Conservation (phyloP, 1,140 invertebrate species). For the Pachyrhynchus sulphureomaculatus region DNA sequence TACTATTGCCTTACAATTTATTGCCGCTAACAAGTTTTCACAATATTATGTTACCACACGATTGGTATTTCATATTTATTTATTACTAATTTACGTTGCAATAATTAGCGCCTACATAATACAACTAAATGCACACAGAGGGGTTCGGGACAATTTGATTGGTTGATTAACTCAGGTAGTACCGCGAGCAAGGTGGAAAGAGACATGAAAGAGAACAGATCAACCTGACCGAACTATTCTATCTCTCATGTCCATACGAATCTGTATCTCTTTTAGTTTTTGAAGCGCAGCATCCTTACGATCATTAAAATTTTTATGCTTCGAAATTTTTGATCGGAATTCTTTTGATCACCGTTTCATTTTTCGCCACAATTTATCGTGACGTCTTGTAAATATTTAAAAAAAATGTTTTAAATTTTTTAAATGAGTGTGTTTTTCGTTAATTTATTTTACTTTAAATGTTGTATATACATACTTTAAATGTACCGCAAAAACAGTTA, state of each 20-base stretch:
- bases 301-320: not conserved
- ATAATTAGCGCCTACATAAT: slow-evolving; percentile 23
- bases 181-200: slow-evolving; percentile 13
- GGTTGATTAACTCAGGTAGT: slow-evolving; percentile 11
- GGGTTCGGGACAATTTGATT: slow-evolving; percentile 12
- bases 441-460: too few species aligned
- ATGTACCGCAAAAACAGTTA: too few species aligned
- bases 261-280: slow-evolving; percentile 25
- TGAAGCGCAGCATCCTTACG: slow-evolving; percentile 2
- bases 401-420: too few species aligned
- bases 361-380: not conserved
- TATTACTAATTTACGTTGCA: slow-evolving; percentile 25
- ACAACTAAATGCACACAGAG: slow-evolving; percentile 6
- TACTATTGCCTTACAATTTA: slow-evolving; percentile 14
- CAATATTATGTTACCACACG: slow-evolving; percentile 26
- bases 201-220: slow-evolving; percentile 21
- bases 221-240: slow-evolving; percentile 22
- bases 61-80: slow-evolving; percentile 26
- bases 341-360: not conserved
- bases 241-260: slow-evolving; percentile 18
- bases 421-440: too few species aligned
- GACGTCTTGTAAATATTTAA: too few species aligned
- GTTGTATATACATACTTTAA: too few species aligned
- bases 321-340: not conserved
- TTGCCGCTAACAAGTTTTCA: slow-evolving; percentile 23